These are phyloP conservation scores for Hesperia comma DNA, from an alignment of 2,888 invertebrate genomes.

Conservation along the genomic window DNA sequence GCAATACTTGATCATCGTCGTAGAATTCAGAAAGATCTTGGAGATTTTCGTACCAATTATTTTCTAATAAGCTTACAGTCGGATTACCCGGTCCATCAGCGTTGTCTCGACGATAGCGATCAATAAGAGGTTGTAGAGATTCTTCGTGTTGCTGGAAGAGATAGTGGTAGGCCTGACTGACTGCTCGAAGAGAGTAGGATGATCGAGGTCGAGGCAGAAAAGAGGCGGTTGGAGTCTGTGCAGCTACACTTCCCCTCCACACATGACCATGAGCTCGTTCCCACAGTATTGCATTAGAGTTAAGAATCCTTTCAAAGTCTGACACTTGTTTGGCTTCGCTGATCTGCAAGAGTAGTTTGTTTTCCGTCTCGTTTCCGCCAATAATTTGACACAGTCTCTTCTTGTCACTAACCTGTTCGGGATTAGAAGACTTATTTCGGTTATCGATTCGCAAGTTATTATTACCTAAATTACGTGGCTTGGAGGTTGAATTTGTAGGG, in stretches of 20 bases:
- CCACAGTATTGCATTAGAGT: conserved; percentile 82
- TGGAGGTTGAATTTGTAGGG: conserved; percentile 69
- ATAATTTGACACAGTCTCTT: conserved; percentile 74
- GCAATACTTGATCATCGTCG: conserved; percentile 73
- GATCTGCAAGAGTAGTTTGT: conserved; percentile 81
- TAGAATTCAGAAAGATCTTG: conserved; percentile 78
- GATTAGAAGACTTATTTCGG: conserved; percentile 72
- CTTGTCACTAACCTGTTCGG: conserved; percentile 76
- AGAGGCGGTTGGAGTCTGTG: conserved; percentile 63
- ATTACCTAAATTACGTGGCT: conserved; percentile 52
- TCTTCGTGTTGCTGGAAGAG: conserved; percentile 77
- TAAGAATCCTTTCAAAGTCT: conserved; percentile 86
- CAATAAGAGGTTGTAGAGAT: conserved; percentile 72
- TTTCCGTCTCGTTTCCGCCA: conserved; percentile 77
- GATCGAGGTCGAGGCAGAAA: conserved; percentile 53
- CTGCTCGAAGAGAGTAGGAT: conserved; percentile 72
- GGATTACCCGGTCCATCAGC: conserved; percentile 51
- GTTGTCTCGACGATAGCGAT: conserved; percentile 63
- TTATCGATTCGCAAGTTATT: conserved; percentile 57
- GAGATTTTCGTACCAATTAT: conserved; percentile 71
- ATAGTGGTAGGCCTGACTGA: conserved; percentile 75
- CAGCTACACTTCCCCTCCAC: conserved; percentile 67
- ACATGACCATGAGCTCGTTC: conserved; percentile 70
- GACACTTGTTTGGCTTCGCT: conserved; percentile 85
- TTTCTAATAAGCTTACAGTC: conserved; percentile 62